Conservation (phyloP, 2,113 vertebrate species). For the Craseonycteris thonglongyai region DNA sequence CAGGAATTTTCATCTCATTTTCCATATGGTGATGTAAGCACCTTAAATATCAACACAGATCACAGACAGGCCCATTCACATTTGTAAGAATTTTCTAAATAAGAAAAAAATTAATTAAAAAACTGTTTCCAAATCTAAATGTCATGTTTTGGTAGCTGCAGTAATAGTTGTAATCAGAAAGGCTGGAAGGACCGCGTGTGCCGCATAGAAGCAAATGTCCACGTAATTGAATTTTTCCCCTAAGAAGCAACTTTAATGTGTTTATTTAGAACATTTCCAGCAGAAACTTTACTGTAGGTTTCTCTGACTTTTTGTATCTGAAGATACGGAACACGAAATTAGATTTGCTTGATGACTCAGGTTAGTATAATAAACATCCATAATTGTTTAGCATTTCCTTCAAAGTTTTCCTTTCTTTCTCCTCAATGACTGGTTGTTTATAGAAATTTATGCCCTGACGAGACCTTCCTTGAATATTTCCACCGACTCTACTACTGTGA, state of each 20-base stretch:
- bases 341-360: background rate
- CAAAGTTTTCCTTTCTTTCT: constrained; percentile 8
- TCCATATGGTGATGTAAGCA: constrained; percentile 74
- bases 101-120: constrained; percentile 68
- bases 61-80: constrained; percentile 69
- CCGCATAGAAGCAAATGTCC: constrained; percentile 15
- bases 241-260: constrained; percentile 4
- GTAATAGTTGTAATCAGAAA: constrained; percentile 38
- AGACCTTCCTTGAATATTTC: background rate
- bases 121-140: constrained; percentile 72
- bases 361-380: background rate
- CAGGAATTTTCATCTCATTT: constrained; percentile 72
- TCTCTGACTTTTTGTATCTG: constrained; percentile 1
- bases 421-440: background rate
- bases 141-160: constrained; percentile 64
- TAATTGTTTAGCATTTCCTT: background rate
- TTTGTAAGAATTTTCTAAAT: constrained; percentile 68
- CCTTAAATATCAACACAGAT: constrained; percentile 75
- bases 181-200: constrained; percentile 12
- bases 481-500: background rate
- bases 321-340: background rate
- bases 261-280: constrained; percentile 8
- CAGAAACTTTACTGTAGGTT: background rate
- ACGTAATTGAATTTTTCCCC: constrained; percentile 1
- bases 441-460: background rate